Base-by-base conservation (phyloP, 2,797 vertebrate species). In the Gymnothorax javanicus region DNA sequence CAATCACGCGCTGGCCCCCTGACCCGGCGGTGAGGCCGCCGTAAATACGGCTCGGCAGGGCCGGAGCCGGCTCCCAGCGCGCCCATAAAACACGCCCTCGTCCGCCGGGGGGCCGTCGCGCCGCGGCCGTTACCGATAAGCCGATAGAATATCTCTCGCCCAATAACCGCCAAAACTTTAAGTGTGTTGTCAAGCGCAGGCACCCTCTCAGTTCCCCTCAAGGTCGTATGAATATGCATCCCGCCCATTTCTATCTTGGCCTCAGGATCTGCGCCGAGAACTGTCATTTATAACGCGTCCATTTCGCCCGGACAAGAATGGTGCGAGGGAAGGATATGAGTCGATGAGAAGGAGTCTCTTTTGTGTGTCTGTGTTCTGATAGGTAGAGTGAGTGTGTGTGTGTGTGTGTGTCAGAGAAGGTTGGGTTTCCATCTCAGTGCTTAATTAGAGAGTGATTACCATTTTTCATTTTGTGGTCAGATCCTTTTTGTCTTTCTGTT, bases 171-270 rank as follows among this genome's bases (percentile, higher is more conserved):
- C 75, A 95, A 96, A 96, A 95, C 95, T 95, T 95, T 95, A 96
- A 96, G 96, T 96, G 96, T 96, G 95, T 96, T 94, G 94, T 95
- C 95, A 95, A 95, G 95, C 96, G 94, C 95, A 93, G 93, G 91
- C 92, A 95, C 94, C 93, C 94, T 90, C 83, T 95, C 95, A 4
- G 4, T 89, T 91, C 90, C 90, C 43, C 92, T 97, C 97, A 98
- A 98, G 97, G 97, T 98, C 97, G 97, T 94, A 96, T 97, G 96
- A 97, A 97, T 97, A 97, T 97, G 96, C 95, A 98, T 95, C 93
- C 90, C 83, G 59, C 91, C 91, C 9, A 0, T 95, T 91, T 92
- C 94, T 94, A 93, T 92, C 91, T 91, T 95, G 93, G 95, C 94
- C 95, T 94, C 92, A 90, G 95, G 94, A 94, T 96, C 94, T 95